These are phyloP conservation scores for Gnathonemus longibarbis DNA, from an alignment of 2,113 vertebrate species.

Conservation along the genomic window DNA sequence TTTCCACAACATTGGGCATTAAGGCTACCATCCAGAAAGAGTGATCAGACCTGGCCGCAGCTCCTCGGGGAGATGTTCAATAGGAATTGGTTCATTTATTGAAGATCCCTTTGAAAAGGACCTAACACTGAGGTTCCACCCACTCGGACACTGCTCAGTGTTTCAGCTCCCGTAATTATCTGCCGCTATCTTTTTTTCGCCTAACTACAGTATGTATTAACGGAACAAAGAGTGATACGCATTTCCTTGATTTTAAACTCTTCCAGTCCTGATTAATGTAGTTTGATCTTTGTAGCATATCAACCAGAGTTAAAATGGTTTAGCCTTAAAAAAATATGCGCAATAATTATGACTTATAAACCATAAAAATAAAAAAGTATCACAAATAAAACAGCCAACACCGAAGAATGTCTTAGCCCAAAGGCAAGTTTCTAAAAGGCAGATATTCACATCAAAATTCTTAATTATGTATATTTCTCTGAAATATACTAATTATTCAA, in stretches of 20 bases:
- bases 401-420: neutral
- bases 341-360: neutral
- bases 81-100: neutral
- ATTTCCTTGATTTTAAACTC: neutral
- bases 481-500: neutral
- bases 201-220: neutral
- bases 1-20: conserved; percentile 7
- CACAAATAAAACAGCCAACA: neutral
- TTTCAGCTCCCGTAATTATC: neutral
- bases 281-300: neutral
- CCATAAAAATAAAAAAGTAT: neutral
- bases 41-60: neutral
- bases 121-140: neutral
- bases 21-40: neutral
- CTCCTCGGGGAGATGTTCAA: neutral
- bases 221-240: neutral
- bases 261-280: neutral
- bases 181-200: neutral
- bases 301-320: neutral
- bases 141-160: too few relatives aligned
- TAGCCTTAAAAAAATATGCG: neutral
- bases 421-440: neutral
- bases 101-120: neutral
- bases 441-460: neutral
- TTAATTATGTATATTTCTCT: neutral